Base-by-base conservation (phyloP, 2,888 invertebrate genomes). In the Standfussiana lucernea region DNA sequence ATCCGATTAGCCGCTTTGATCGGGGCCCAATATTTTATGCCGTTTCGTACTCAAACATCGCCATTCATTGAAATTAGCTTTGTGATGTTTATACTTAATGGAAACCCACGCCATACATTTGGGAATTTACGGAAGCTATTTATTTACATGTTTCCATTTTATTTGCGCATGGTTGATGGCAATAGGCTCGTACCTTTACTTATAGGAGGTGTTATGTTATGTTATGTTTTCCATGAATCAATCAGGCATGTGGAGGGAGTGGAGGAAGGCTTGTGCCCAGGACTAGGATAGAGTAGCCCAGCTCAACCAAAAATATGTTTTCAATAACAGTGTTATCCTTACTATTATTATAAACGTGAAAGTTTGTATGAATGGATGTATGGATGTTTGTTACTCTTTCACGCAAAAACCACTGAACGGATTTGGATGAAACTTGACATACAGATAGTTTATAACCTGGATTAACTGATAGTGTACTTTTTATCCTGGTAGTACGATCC, bases 1-100 rank as follows among this genome's bases (percentile, higher is more conserved):
- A 88, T 88, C 89, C 86, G 91, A 91, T 91, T 91, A 86, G 79
- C 77, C 84, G 85, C 86, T 90, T 89, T 91, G 86, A 91, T 88
- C 84, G 75, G 21, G 62, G 64, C 35, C 80, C 86, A 85, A 88
- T 90, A 88, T 90, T 90, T 90, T 85, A 89, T 90, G 78, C 82
- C 84, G 83, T 84, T 88, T 88, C 83, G 84, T 86, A 84, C 77
- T 82, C 81, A 82, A 85, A 86, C 79, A 77, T 67, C 28, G 32
- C 59, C 62, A 61, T 59, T 80, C 75, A 76, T 79, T 80, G 66
- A 79, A 84, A 83, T 88, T 72, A 79, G 67, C 61, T 74, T 75
- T 56, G 45, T n/a, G 67, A 79, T 72, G 47, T 64, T 32, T 32
- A 24, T 73, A 24, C n/a, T 80, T 67, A 70, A 67, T 80, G 64